These are phyloP conservation scores for Aeoliscus strigatus DNA, from an alignment of 2,797 vertebrate species.

Conservation along the genomic window DNA sequence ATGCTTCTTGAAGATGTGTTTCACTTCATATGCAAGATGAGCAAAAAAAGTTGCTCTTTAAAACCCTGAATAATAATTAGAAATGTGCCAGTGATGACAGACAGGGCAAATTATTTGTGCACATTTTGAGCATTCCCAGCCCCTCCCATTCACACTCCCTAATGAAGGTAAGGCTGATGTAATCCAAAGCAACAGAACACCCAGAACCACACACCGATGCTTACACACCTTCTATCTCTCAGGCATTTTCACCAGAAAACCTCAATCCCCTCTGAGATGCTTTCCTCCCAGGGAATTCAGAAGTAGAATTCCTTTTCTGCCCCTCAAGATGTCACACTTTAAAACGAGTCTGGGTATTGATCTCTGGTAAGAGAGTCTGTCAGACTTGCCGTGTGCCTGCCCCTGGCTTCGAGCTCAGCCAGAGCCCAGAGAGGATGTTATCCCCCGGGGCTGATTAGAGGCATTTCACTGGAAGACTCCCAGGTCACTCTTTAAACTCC, in stretches of 20 bases:
- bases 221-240: slow-evolving; percentile 56
- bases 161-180: slow-evolving; percentile 70
- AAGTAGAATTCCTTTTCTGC: slow-evolving; percentile 63
- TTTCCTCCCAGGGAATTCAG: slow-evolving; percentile 50
- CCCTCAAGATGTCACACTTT: slow-evolving; percentile 65
- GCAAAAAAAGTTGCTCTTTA: too few relatives aligned
- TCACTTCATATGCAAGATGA: too few relatives aligned
- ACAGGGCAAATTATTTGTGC: slow-evolving; percentile 38
- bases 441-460: slow-evolving; percentile 72
- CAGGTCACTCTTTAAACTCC: slow-evolving; percentile 67
- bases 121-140: slow-evolving; percentile 34
- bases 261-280: slow-evolving; percentile 15
- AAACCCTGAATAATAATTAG: too few relatives aligned
- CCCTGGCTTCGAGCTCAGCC: slow-evolving; percentile 55
- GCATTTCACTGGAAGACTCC: slow-evolving; percentile 67
- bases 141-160: slow-evolving; percentile 25
- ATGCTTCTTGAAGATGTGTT: too few relatives aligned
- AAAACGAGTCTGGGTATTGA: slow-evolving; percentile 69
- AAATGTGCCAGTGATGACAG: slow-evolving; percentile 16
- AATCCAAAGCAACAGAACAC: slow-evolving; percentile 70
- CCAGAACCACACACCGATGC: slow-evolving; percentile 54
- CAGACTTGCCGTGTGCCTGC: slow-evolving; percentile 56
- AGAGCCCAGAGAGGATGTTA: slow-evolving; percentile 68
- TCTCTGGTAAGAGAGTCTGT: slow-evolving; percentile 65
- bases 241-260: slow-evolving; percentile 68